These are phyloP conservation scores for Amblyornis subalaris DNA, from an alignment of 2,113 vertebrate species.

Conservation along the genomic window DNA sequence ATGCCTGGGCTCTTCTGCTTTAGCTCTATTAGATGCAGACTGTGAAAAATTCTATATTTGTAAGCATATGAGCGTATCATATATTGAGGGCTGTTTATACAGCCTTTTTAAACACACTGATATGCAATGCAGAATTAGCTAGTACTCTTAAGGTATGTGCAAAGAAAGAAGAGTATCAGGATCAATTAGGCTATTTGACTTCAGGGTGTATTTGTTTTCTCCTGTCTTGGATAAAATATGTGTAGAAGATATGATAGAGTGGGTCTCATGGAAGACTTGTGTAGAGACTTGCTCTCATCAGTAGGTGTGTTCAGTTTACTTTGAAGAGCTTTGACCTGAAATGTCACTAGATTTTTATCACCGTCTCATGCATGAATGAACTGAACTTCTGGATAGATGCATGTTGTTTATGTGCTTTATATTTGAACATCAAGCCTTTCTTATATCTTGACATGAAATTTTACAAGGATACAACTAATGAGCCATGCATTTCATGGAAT, in stretches of 20 bases:
- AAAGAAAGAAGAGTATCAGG: background rate
- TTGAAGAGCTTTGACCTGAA: background rate
- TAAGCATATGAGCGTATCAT: background rate
- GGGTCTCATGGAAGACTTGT: background rate
- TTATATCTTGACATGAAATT: background rate
- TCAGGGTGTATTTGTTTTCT: background rate
- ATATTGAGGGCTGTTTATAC: background rate
- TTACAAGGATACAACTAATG: background rate
- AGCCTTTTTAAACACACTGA: background rate
- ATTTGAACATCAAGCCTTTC: background rate
- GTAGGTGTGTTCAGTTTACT: background rate
- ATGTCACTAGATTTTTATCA: background rate
- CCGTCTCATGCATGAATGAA: background rate
- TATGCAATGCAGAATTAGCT: background rate
- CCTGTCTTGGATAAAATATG: background rate
- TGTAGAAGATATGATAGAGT: background rate
- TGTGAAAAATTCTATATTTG: background rate
- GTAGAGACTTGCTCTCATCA: background rate
- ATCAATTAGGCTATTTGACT: background rate
- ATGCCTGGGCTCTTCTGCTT: background rate
- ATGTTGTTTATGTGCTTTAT: background rate
- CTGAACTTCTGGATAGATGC: background rate
- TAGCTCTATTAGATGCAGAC: background rate
- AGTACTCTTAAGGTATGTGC: accelerated
- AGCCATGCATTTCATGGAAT: background rate